Conservation (phyloP, 2,888 invertebrate species). For the Anticlea derivata region DNA sequence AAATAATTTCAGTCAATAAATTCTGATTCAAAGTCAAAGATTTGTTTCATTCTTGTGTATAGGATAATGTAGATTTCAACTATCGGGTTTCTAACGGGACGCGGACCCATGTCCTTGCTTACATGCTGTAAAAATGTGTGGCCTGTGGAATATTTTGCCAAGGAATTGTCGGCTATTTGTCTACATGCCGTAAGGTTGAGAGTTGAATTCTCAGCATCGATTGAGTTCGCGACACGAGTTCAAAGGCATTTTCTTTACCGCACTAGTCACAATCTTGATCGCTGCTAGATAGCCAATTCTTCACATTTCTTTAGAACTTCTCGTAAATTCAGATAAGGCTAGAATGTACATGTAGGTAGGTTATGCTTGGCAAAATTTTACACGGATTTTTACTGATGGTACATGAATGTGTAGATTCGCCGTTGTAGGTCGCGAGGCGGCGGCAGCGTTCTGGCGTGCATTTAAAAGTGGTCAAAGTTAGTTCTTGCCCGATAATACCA, state of each 20-base stretch:
- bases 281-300: slow-evolving; percentile 6
- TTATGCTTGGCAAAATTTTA: background rate
- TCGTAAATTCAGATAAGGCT: background rate
- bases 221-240: slow-evolving; percentile 6
- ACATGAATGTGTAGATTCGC: background rate
- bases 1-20: slow-evolving; percentile 22
- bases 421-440: slow-evolving; percentile 13
- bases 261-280: slow-evolving; percentile 5
- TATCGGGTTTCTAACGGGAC: background rate
- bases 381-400: background rate
- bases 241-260: background rate
- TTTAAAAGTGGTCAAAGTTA: slow-evolving; percentile 35
- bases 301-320: background rate
- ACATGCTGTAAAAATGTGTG: background rate
- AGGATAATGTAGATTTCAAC: background rate
- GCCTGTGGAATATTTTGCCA: slow-evolving; percentile 8
- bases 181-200: background rate
- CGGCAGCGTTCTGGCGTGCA: slow-evolving; percentile 26
- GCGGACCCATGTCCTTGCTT: slow-evolving; percentile 8
- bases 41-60: slow-evolving; percentile 23
- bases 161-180: slow-evolving; percentile 10
- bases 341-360: background rate
- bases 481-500: slow-evolving; percentile 43
- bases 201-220: slow-evolving; percentile 11
- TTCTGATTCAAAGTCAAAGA: slow-evolving; percentile 18